These are phyloP conservation scores for Drosophila percnosoma DNA, from an alignment of 2,888 invertebrate species.

Conservation along the genomic window DNA sequence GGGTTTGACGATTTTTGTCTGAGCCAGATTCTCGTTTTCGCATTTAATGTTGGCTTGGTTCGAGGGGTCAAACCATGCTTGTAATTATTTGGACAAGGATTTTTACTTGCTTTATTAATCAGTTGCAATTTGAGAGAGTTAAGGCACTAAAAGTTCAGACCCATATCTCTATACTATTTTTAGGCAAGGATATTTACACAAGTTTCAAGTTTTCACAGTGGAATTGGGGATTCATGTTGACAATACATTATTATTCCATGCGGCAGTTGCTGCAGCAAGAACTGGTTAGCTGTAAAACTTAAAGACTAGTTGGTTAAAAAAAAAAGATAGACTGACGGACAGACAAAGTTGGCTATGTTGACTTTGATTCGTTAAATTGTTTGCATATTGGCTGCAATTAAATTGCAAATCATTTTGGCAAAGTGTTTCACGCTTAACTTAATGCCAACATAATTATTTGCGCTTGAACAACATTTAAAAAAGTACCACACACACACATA, in stretches of 20 bases:
- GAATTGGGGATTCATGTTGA: neutral
- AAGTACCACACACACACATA: constrained; percentile 12
- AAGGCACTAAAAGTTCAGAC: neutral
- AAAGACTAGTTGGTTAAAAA: neutral
- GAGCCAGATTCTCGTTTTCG: neutral
- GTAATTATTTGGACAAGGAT: neutral
- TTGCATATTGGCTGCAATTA: constrained; percentile 28
- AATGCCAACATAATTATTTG: constrained; percentile 75
- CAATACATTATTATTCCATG: neutral
- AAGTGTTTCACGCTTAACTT: constrained; percentile 76
- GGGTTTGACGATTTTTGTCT: neutral
- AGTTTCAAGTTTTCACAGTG: neutral
- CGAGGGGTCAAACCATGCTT: neutral
- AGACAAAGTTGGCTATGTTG: neutral
- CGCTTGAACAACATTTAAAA: constrained; percentile 64
- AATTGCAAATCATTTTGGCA: constrained; percentile 62
- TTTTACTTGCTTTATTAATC: neutral
- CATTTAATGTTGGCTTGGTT: neutral
- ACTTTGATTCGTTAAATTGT: neutral
- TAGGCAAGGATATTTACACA: neutral
- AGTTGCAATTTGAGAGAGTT: neutral
- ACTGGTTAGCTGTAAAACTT: neutral
- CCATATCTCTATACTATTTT: neutral
- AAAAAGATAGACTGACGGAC: neutral
- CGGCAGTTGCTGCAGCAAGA: neutral